A percentile compares a stretch with the other conserved stretches of the same genome.
These are phyloP conservation scores for Taphrorychus bicolor DNA, from an alignment of 2,888 invertebrate species.

Conservation along the genomic window DNA sequence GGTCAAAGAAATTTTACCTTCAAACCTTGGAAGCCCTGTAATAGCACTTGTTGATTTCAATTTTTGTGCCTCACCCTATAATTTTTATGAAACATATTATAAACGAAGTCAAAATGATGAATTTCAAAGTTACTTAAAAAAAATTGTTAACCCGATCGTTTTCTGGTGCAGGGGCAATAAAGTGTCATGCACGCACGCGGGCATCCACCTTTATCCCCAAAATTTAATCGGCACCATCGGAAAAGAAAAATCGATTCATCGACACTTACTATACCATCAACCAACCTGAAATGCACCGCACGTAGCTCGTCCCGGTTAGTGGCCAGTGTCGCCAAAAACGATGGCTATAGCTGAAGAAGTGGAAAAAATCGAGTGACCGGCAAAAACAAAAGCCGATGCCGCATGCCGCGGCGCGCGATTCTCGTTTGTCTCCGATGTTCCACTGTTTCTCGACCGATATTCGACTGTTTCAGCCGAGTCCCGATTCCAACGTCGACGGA, in stretches of 20 bases:
- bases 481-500: slow-evolving; percentile 12
- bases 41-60: too few species aligned
- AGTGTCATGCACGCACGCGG: neutral
- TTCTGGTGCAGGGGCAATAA: neutral
- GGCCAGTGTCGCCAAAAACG: neutral
- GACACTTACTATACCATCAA: neutral
- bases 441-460: slow-evolving; percentile 22
- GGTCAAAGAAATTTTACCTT: too few species aligned
- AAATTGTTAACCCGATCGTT: too few species aligned
- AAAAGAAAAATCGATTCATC: neutral
- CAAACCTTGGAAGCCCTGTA: too few species aligned
- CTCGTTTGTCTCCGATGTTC: slow-evolving; percentile 18
- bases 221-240: neutral
- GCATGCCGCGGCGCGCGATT: slow-evolving; percentile 28
- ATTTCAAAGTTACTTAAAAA: neutral
- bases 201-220: neutral
- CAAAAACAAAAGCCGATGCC: slow-evolving; percentile 29
- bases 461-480: slow-evolving; percentile 26
- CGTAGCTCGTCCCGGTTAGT: neutral
- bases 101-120: neutral
- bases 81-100: too few species aligned
- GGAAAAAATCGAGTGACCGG: slow-evolving; percentile 14
- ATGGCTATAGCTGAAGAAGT: neutral
- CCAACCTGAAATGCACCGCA: neutral
- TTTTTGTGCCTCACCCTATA: too few species aligned